Evolutionary conservation across 2,797 vertebrate genomes (phyloP).

Genomic region (Apogon hyalosoma): DNA sequence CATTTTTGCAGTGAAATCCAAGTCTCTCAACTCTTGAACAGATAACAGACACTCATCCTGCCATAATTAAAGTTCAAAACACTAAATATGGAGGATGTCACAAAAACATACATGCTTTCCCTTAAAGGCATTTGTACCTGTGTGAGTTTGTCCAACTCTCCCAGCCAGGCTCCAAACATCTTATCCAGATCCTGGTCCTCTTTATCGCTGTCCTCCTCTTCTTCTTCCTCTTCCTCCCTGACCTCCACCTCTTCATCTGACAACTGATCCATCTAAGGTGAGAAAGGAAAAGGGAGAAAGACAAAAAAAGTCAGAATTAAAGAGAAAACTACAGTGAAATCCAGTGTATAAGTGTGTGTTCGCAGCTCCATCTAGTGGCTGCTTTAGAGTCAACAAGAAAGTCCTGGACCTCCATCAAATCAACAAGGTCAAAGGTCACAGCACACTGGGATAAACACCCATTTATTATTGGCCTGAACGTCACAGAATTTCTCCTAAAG

Average conservation of each 20-base stretch:
- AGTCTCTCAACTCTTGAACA: too few species aligned
- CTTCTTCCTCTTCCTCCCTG: slow-evolving; percentile 86
- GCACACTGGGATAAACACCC: neutral
- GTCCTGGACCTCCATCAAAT: neutral
- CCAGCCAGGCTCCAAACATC: slow-evolving; percentile 99
- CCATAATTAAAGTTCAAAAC: too few species aligned
- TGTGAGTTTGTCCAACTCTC: slow-evolving; percentile 96
- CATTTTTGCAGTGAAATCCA: too few species aligned
- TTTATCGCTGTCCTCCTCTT: slow-evolving; percentile 95
- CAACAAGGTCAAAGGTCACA: neutral
- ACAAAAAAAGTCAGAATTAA: too few species aligned
- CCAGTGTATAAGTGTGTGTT: neutral
- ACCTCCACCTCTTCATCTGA: slow-evolving; percentile 96
- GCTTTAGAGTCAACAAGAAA: too few species aligned
- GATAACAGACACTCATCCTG: too few species aligned
- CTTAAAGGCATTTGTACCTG: slow-evolving; percentile 79
- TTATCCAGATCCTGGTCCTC: slow-evolving; percentile 98
- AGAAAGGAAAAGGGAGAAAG: neutral
- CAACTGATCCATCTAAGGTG: slow-evolving; percentile 93
- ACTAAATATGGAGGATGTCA: too few species aligned
- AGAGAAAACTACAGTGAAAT: neutral
- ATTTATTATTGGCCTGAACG: accelerated
- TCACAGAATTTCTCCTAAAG: neutral
- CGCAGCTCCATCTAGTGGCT: slow-evolving; percentile 49
- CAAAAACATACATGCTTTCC: too few species aligned